phyloP scores from a whole-genome alignment of 2,113 vertebrate species.

The Ranitomeya variabilis region DNA sequence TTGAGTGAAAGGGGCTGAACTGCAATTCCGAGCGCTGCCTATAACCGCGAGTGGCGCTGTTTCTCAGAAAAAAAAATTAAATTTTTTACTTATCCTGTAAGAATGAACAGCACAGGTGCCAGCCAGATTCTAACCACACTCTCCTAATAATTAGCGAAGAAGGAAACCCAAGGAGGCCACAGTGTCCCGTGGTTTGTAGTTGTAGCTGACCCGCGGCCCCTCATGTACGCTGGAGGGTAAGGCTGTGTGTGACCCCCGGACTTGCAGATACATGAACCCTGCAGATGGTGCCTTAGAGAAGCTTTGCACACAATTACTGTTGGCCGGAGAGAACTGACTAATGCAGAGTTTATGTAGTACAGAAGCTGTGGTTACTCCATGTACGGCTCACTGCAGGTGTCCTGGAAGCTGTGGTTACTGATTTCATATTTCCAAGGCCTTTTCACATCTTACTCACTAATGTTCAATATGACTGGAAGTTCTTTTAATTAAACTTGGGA shows the following conservation, averaged over 20 bases:
- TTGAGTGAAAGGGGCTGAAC: too few species aligned
- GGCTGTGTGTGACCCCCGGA: not conserved
- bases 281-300: conserved; percentile 6
- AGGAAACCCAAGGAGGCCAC: not conserved
- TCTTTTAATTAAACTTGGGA: not conserved
- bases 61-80: not conserved
- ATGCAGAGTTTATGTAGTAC: conserved; percentile 54
- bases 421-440: conserved; percentile 53
- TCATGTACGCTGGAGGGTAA: not conserved
- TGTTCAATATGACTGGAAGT: conserved; percentile 17
- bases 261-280: not conserved
- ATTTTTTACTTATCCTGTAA: not conserved
- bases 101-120: not conserved
- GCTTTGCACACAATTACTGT: conserved; percentile 14
- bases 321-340: conserved; percentile 52
- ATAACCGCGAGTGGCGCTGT: not conserved
- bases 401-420: conserved; percentile 51
- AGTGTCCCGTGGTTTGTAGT: conserved; percentile 1
- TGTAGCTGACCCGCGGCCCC: not conserved
- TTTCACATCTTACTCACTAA: conserved; percentile 49
- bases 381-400: conserved; percentile 51
- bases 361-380: conserved; percentile 56
- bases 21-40: not conserved
- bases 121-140: not conserved
- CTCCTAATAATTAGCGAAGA: not conserved